Conservation (phyloP, 2,888 invertebrate genomes). For the Brachyopa scutellaris region DNA sequence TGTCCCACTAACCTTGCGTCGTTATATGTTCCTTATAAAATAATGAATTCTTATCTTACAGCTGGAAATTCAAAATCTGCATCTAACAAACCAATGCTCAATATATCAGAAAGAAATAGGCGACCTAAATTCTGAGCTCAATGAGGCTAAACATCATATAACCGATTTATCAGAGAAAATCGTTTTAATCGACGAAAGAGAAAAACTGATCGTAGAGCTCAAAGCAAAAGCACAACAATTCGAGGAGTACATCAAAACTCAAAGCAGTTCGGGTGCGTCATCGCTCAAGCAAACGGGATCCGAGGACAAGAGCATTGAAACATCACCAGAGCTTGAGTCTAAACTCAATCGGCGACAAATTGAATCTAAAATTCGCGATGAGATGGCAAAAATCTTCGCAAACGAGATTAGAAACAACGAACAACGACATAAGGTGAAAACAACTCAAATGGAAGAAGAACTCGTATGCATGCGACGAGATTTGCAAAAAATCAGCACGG, state of each 20-base stretch:
- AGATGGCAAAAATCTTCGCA: slow-evolving; percentile 86
- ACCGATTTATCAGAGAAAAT: slow-evolving; percentile 79
- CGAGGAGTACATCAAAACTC: slow-evolving; percentile 85
- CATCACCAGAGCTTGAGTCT: slow-evolving; percentile 80
- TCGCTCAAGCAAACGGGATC: slow-evolving; percentile 67
- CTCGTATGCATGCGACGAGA: slow-evolving; percentile 76
- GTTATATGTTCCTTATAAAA: too few species aligned
- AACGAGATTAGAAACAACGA: slow-evolving; percentile 85
- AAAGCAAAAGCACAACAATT: slow-evolving; percentile 86
- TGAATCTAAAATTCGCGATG: slow-evolving; percentile 84
- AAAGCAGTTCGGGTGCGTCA: slow-evolving; percentile 80
- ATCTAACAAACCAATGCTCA: slow-evolving; percentile 77
- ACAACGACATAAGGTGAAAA: slow-evolving; percentile 81
- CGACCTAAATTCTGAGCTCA: slow-evolving; percentile 77
- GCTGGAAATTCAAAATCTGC: slow-evolving; percentile 80
- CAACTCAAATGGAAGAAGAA: slow-evolving; percentile 79
- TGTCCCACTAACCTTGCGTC: too few species aligned
- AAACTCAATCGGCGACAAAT: slow-evolving; percentile 75
- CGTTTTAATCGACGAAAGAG: slow-evolving; percentile 83
- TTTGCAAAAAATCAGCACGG: slow-evolving; percentile 75
- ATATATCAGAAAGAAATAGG: slow-evolving; percentile 77
- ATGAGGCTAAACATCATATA: slow-evolving; percentile 78
- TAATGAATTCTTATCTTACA: too few species aligned
- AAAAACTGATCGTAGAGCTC: slow-evolving; percentile 84
- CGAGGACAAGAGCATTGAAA: slow-evolving; percentile 77